Evolutionary conservation across 2,113 vertebrate species (phyloP).

Genomic region (Charadrius vociferus): DNA sequence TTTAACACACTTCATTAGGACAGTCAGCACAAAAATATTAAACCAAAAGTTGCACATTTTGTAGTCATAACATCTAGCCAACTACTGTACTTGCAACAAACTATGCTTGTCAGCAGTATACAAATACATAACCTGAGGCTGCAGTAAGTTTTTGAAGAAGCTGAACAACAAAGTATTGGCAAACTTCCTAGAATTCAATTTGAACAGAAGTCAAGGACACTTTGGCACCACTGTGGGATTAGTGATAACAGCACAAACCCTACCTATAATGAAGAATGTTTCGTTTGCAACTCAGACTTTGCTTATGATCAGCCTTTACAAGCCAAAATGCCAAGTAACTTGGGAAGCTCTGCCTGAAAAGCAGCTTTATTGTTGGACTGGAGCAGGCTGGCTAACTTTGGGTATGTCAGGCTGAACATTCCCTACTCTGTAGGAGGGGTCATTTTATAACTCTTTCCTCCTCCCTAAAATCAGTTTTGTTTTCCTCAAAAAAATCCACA

Average conservation of each 20-base stretch:
- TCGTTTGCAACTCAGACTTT: not conserved
- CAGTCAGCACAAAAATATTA: not conserved
- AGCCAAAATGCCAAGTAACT: not conserved
- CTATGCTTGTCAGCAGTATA: not conserved
- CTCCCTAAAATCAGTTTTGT: not conserved
- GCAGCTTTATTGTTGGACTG: not conserved
- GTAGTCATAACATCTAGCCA: not conserved
- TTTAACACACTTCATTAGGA: not conserved
- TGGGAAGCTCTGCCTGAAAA: not conserved
- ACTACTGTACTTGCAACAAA: not conserved
- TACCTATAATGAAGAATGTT: not conserved
- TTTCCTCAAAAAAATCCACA: not conserved
- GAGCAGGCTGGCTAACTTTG: not conserved
- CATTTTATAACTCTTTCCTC: not conserved
- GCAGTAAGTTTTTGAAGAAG: not conserved
- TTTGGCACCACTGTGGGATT: not conserved
- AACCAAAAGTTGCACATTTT: not conserved
- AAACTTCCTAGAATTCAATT: not conserved
- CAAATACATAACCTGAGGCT: not conserved
- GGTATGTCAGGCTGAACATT: not conserved
- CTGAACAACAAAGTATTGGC: not conserved
- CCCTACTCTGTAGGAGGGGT: not conserved
- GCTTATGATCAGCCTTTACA: not conserved
- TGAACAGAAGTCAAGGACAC: not conserved
- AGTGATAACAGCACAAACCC: not conserved